A percentile compares a stretch with the other conserved stretches of the same genome.
Conservation (phyloP, 2,797 vertebrate genomes). For the Lacerta agilis region DNA sequence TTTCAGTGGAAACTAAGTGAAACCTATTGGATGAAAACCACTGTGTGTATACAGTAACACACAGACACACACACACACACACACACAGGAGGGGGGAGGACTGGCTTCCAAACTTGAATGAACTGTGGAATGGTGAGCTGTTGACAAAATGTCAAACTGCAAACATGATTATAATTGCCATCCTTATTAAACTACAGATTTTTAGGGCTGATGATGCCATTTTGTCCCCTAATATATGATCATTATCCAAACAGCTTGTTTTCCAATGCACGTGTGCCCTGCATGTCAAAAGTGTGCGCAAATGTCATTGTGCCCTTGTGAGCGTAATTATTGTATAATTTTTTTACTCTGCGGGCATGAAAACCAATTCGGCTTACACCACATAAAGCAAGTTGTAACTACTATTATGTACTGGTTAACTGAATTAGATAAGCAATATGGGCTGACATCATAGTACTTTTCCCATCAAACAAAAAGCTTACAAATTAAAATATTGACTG, state of each 20-base stretch:
- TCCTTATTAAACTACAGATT: conserved; percentile 54
- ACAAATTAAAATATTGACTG: conserved; percentile 42
- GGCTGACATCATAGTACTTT: neutral
- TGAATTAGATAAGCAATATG: conserved; percentile 43
- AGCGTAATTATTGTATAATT: conserved; percentile 46
- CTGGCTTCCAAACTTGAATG: conserved; percentile 19
- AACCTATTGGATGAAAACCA: neutral
- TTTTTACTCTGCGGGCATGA: conserved; percentile 28
- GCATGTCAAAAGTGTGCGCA: conserved; percentile 53
- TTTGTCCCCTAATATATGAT: conserved; percentile 40
- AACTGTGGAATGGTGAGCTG: conserved; percentile 41
- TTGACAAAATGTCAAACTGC: conserved; percentile 60
- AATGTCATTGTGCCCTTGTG: conserved; percentile 49
- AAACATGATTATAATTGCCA: conserved; percentile 55
- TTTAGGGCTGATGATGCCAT: conserved; percentile 39
- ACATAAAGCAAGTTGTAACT: conserved; percentile 30
- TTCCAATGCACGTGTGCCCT: conserved; percentile 34
- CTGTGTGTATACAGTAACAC: conserved; percentile 43
- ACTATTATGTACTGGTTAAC: conserved; percentile 28
- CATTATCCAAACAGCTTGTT: conserved; percentile 34
- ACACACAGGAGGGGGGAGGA: neutral
- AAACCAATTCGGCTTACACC: conserved; percentile 18
- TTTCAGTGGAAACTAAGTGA: too few species aligned
- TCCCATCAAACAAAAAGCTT: conserved; percentile 32
- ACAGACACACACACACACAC: neutral